Evolutionary conservation across 1,140 invertebrate species (phyloP), one percentile per base, ranked within the genome.

Genomic region (Drosophila nikananu): DNA sequence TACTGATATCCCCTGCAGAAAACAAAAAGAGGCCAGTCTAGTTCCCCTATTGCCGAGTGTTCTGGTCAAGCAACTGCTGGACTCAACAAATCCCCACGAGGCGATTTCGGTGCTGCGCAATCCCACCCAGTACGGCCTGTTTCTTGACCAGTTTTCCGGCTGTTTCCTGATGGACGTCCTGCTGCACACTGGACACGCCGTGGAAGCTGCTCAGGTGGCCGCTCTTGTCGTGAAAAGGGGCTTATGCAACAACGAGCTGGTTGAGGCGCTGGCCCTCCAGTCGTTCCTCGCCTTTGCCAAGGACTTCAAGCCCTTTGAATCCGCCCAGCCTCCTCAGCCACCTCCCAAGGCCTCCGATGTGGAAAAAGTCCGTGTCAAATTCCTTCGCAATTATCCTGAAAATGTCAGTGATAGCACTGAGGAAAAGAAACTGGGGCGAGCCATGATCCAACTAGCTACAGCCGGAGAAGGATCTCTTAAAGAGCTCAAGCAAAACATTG

Each of bases 81-180:
- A 90, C 15, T 63, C 73, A 1, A 58, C 66, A 2, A 81, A 51
- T 21, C 75, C 81, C 7, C 70, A 97, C 15, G 94, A 96, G 32
- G 93, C 99, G 15, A 77, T 98, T 2, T 92, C 94, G 25, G 94
- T 98, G 17, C 92, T 99, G 17, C 95, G 96, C 80, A 96, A 98
- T 91, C 95, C 97, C 54, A 93, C 98, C 13, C 96, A 97, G 84
- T 99, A 97, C 94, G 98, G 98, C 2, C 93, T 99, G 35, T 99
- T 99, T 91, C 94, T 97, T 17, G 97, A 99, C 93, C 93, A 95
- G 62, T 96, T 96, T 81, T 94, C 95, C 44, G 95, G 95, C 46
- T 98, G 97, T 93, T 93, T 98, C 17, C 92, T 98, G n/a, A 95
- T 99, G 94, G 96, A 99, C 83, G 93, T 94, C 37, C 96, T 98